phyloP scores from a whole-genome alignment of 2,113 vertebrate species.

The Calidris pygmaea region DNA sequence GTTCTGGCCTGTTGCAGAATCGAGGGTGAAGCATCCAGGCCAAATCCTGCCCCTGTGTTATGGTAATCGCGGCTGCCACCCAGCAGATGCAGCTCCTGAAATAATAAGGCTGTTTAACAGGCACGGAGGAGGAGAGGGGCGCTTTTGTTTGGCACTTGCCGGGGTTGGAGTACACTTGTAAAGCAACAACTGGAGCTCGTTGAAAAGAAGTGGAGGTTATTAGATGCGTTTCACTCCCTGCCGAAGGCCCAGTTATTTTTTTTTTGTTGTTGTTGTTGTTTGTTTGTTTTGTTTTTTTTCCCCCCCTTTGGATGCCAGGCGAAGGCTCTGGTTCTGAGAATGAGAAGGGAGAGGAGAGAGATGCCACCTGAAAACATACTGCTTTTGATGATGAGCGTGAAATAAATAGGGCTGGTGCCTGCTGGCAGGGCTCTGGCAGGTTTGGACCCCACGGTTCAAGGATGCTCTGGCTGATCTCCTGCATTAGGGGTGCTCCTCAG shows the following conservation, averaged over 20 bases:
- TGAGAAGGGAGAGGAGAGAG: background rate
- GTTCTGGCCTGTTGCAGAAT: background rate
- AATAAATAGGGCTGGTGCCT: background rate
- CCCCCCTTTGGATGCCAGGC: background rate
- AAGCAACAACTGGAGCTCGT: slow-evolving; percentile 62
- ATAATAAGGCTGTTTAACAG: slow-evolving; percentile 60
- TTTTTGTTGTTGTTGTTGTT: background rate
- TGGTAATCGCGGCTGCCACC: slow-evolving; percentile 56
- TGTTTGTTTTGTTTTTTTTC: background rate
- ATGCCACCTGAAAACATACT: background rate
- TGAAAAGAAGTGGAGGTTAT: slow-evolving; percentile 63
- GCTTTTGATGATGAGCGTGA: background rate
- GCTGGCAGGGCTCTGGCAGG: background rate
- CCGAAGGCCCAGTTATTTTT: background rate
- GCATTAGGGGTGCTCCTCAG: background rate
- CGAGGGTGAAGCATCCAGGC: background rate
- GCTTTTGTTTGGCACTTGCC: slow-evolving; percentile 68
- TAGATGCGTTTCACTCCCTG: background rate
- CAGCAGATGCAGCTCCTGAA: slow-evolving; percentile 61
- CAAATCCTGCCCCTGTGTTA: slow-evolving; percentile 62
- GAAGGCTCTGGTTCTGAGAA: background rate
- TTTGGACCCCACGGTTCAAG: background rate
- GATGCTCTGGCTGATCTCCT: background rate
- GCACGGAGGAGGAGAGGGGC: slow-evolving; percentile 34
- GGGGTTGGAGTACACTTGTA: slow-evolving; percentile 68